Evolutionary conservation across 2,797 vertebrate species (phyloP).

Genomic region (Knipowitschia caucasica): DNA sequence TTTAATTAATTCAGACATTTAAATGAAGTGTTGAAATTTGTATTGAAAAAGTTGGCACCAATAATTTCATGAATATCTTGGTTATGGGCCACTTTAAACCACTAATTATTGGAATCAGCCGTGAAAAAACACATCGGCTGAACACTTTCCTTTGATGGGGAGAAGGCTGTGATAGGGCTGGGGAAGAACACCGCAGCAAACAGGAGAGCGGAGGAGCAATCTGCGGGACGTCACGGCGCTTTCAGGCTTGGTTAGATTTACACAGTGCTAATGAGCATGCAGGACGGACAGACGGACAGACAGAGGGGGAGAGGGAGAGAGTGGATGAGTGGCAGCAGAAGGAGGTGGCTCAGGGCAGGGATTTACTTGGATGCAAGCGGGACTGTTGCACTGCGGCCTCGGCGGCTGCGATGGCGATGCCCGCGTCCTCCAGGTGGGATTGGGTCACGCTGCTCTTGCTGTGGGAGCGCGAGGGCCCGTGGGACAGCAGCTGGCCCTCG

Average conservation of each 20-base stretch:
- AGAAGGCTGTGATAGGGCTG: constrained; percentile 56
- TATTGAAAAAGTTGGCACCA: no score
- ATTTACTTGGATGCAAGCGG: constrained; percentile 99
- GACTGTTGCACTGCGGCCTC: constrained; percentile 97
- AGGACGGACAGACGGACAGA: constrained; percentile 69
- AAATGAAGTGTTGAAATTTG: no score
- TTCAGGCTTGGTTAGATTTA: constrained; percentile 47
- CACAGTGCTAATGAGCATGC: constrained; percentile 80
- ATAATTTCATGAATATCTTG: no score
- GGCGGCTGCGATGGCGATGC: constrained; percentile 94
- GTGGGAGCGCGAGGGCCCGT: constrained; percentile 96
- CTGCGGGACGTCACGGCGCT: constrained; percentile 65
- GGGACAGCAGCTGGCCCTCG: constrained; percentile 94
- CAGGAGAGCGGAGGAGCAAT: constrained; percentile 39
- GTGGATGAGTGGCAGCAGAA: neutral
- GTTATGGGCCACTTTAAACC: no score
- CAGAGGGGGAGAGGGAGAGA: constrained; percentile 74
- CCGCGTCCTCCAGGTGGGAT: constrained; percentile 95
- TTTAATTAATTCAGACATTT: no score
- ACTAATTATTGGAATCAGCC: no score
- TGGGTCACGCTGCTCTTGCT: constrained; percentile 99
- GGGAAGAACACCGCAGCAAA: constrained; percentile 46
- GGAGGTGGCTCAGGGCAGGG: constrained; percentile 67
- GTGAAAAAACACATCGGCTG: no score
- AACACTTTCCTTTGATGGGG: no score